Base-by-base conservation (phyloP, 1,140 invertebrate genomes). In the Akabosia matsudoensis region DNA sequence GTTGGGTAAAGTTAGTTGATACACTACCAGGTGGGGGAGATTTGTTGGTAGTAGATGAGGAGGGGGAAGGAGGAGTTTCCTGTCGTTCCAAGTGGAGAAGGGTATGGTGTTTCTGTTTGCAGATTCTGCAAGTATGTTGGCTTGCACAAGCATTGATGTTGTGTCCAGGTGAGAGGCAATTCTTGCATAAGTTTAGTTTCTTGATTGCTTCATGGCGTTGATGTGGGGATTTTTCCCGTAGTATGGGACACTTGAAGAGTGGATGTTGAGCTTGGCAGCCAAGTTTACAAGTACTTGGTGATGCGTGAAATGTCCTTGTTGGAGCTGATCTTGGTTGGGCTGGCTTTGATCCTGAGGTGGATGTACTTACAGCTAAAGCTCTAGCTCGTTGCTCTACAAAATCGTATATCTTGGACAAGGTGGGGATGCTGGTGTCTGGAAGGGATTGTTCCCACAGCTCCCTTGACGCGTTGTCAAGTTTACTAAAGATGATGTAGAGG, bases 371-470 rank as follows among this genome's bases (percentile, higher is more conserved):
- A 16, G 67, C 45, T 0, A 72, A 16, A 14, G 37, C 67, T 14
- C 75, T 64, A 2, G 70, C 33, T 13, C 51, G 14, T 4, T 76
- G 37, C 16, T 78, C 70, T 24, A 82, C 34, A 76, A 82, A 82
- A 7, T 76, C 56, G 16, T 45, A 64, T 26, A 81, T 34, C 16
- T 79, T 56, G 0, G 64, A 18, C 26, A 79, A 18, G 22, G 1
- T 76, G 2, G 81, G 80, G 4, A 81, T 51, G 0, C 54, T 33
- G 16, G 75, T 74, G 52, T 33, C 45, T 0, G 76, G 78, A 14
- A 80, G 45, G 30, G 54, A 73, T 26, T 64, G 30, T 64, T 82
- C 80, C 81, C 82, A 82, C 2, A 76, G 70, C 74, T 78, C 51
- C 1, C 45, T 70, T 0, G 77, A 74, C 10, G 30, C 67, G 14